Evolutionary conservation across 2,797 vertebrate genomes (phyloP).

Genomic region (Sebastes glaucus): DNA sequence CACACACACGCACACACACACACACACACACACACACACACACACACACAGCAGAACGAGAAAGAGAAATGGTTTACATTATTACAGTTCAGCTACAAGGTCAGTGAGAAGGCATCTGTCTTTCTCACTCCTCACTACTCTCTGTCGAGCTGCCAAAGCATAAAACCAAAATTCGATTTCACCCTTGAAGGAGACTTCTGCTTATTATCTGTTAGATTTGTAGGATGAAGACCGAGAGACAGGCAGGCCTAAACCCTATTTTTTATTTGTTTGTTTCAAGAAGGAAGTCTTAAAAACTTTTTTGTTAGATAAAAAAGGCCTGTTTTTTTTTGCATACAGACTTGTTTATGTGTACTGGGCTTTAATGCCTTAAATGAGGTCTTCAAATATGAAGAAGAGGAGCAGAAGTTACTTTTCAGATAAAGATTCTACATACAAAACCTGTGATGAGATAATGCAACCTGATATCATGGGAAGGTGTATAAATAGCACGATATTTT

Average conservation of each 20-base stretch:
- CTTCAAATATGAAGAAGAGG: neutral
- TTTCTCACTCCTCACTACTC: neutral
- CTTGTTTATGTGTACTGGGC: neutral
- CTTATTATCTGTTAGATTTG: constrained; percentile 34
- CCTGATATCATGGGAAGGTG: no score
- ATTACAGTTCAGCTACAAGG: constrained; percentile 46
- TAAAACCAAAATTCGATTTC: constrained; percentile 26
- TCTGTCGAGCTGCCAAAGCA: constrained; percentile 3
- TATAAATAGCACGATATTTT: no score
- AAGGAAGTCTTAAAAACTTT: neutral
- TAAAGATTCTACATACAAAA: neutral
- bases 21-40: constrained; percentile 1
- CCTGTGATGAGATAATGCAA: no score
- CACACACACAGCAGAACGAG: neutral
- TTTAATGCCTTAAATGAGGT: neutral
- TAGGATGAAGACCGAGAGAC: neutral
- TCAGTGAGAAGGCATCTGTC: constrained; percentile 46
- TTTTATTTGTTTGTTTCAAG: neutral
- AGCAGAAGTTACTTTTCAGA: neutral
- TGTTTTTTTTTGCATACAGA: neutral
- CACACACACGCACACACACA: neutral
- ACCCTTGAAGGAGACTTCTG: constrained; percentile 18
- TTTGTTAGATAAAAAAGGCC: neutral
- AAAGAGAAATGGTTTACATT: constrained; percentile 51
- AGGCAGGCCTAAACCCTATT: no score